Evolutionary conservation across 1,140 invertebrate species (phyloP).

Genomic region (Cotesia vestalis): DNA sequence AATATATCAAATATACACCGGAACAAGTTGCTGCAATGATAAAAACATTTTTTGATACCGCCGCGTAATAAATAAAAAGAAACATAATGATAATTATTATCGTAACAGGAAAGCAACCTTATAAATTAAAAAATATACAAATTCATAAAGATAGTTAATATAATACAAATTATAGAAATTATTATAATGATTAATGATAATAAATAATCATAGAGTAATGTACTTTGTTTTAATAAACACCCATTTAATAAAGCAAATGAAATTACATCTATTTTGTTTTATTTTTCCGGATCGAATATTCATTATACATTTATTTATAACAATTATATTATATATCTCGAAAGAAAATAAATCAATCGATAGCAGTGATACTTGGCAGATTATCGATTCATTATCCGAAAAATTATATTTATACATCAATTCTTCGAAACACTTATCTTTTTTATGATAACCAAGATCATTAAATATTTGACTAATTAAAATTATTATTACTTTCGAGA

Average conservation of each 20-base stretch:
- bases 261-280: constrained; percentile 58
- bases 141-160: constrained; percentile 33
- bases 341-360: not conserved
- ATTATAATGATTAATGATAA: not conserved
- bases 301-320: not conserved
- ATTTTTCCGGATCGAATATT: constrained; percentile 27
- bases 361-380: not conserved
- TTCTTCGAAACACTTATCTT: too few species aligned
- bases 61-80: constrained; percentile 63
- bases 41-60: constrained; percentile 87
- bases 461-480: too few species aligned
- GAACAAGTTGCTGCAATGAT: constrained; percentile 82
- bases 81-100: constrained; percentile 26
- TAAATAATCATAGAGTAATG: constrained; percentile 31
- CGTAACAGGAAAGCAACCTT: constrained; percentile 12
- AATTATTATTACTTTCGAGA: too few species aligned
- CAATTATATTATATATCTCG: too few species aligned
- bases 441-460: too few species aligned
- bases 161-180: constrained; percentile 38
- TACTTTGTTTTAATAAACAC: constrained; percentile 61
- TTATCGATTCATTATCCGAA: not conserved
- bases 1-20: constrained; percentile 93
- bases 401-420: too few species aligned
- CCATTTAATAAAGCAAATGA: constrained; percentile 67
- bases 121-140: constrained; percentile 12